Percentiles rank a stretch among this genome's conserved stretches.
phyloP scores from a whole-genome alignment of 2,113 vertebrate genomes.

The Campylorhamphus procurvoides region DNA sequence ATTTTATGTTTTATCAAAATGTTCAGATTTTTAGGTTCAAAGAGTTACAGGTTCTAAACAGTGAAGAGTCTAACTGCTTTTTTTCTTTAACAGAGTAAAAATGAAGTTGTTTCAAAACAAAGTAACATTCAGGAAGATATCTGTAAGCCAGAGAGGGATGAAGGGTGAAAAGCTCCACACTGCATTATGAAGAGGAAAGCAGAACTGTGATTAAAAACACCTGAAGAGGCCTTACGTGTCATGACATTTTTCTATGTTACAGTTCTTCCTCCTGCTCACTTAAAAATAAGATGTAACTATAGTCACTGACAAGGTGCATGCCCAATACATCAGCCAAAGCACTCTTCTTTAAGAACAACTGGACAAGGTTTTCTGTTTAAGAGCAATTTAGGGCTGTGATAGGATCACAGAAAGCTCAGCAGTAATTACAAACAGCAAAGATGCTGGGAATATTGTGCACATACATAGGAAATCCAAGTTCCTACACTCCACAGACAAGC shows the following conservation, averaged over 20 bases:
- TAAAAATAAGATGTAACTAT: background rate
- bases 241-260: constrained; percentile 21
- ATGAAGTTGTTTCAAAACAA: background rate
- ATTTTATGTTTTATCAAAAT: background rate
- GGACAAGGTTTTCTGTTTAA: constrained; percentile 4
- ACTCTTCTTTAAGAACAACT: background rate
- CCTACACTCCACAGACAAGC: background rate
- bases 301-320: background rate
- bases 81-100: background rate
- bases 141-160: background rate
- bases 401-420: constrained; percentile 35
- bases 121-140: background rate
- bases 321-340: background rate
- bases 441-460: background rate
- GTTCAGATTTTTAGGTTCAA: background rate
- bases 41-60: background rate
- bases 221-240: background rate
- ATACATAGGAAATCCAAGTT: background rate
- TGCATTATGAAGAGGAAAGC: background rate
- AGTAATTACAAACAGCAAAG: constrained; percentile 20
- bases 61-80: background rate
- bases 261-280: constrained; percentile 31
- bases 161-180: background rate
- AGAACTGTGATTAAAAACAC: constrained; percentile 32
- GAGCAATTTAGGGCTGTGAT: background rate